These are phyloP conservation scores for Chelonia mydas DNA, from an alignment of 2,797 vertebrate genomes.

Conservation along the genomic window DNA sequence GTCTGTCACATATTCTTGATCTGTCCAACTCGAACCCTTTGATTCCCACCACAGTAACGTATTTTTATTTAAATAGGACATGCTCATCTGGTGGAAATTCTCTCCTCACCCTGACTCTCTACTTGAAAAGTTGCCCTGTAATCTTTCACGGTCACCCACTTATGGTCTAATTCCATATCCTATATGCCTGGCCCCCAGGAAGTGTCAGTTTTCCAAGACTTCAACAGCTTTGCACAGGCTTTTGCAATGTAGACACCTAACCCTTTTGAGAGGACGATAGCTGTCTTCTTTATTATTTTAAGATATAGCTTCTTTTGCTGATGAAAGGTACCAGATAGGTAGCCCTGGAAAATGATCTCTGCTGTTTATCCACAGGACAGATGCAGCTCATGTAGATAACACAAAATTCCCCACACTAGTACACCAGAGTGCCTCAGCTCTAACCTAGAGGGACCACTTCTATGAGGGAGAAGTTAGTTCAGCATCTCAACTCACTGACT, in stretches of 20 bases:
- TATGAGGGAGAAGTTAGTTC: too few relatives aligned
- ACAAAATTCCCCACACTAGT: not conserved
- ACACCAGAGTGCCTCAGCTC: not conserved
- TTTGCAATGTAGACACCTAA: not conserved
- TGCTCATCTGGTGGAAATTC: not conserved
- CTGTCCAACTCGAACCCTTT: not conserved
- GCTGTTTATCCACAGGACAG: not conserved
- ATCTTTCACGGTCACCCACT: not conserved
- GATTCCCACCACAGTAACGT: not conserved
- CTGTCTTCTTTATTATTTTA: not conserved
- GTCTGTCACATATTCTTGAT: not conserved
- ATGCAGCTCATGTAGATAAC: not conserved
- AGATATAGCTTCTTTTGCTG: not conserved
- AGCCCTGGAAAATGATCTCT: not conserved
- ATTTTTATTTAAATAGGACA: not conserved
- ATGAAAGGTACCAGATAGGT: not conserved
- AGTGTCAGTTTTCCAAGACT: not conserved
- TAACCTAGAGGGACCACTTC: not conserved
- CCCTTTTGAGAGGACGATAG: not conserved
- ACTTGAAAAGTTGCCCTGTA: not conserved
- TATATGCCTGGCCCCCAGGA: accelerated
- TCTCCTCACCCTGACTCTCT: not conserved
- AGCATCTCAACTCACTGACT: not conserved
- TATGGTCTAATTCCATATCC: not conserved
- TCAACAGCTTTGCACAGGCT: not conserved